Base-by-base conservation (phyloP, 1,140 invertebrate genomes). In the Nebria ingens region DNA sequence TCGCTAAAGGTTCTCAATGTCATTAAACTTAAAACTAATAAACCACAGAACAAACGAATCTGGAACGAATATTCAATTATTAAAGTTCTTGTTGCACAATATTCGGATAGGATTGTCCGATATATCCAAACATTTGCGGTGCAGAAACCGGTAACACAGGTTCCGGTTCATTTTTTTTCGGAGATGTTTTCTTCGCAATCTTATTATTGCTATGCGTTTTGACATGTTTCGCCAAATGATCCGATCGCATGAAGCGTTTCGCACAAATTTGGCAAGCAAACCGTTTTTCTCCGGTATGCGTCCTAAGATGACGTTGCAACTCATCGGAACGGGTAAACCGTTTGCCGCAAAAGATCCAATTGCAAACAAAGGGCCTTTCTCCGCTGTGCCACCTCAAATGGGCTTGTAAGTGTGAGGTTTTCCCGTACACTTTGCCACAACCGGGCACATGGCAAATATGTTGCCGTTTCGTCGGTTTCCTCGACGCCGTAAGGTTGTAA, bases 371-470 rank as follows among this genome's bases (percentile, higher is more conserved):
- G 0, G 83, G 83, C 20, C 87, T 71, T 64, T 91, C 88, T 0
- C 88, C 89, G 0, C 83, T 86, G 61, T 91, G 89, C 87, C 85
- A 91, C 29, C 90, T 76, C 0, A 93, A 69, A 72, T 93, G 91
- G 0, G 90, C 91, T 64, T 93, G 85, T 17, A 95, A 68, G 68
- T 96, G 91, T 0, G 89, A 93, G 0, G 91, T 93, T 68, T 95
- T 95, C 0, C 89, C 89, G 65, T 95, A 96, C 9, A 91, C 82
- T 69, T 94, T 93, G 54, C 83, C 84, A 71, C 93, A 97, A n/a
- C 89, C 90, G 2, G 86, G 81, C 21, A 93, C 83, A 71, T 96
- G 91, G 69, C 93, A 97, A 13, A 91, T 82, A 69, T 97, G 93
- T 60, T 89, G 84, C 55, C 84, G 79, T 62, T 87, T 86, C 1